These are phyloP conservation scores for Junonia oenone DNA, from an alignment of 2,888 invertebrate genomes.

Conservation along the genomic window DNA sequence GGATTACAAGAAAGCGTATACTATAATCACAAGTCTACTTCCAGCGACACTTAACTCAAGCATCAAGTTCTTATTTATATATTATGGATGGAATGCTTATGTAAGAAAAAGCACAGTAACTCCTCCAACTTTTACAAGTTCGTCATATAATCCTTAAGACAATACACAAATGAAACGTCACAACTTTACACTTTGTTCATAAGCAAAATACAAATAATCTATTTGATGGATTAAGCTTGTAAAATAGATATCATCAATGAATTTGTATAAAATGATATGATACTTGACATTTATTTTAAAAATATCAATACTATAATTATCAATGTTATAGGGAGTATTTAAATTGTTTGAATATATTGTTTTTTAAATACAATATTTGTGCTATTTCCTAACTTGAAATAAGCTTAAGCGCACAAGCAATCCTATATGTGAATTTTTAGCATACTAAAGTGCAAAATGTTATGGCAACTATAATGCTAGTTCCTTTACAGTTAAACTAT, in stretches of 20 bases:
- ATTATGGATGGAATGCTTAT: slow-evolving; percentile 53
- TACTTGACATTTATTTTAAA: neutral
- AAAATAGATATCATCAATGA: neutral
- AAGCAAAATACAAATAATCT: neutral
- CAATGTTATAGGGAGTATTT: neutral
- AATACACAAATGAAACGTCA: neutral
- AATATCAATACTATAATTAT: neutral
- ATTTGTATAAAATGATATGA: neutral
- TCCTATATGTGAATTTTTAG: neutral
- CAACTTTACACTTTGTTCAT: neutral
- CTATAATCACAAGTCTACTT: slow-evolving; percentile 12
- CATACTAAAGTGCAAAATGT: neutral
- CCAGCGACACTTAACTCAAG: neutral
- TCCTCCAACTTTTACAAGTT: neutral
- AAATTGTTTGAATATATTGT: neutral
- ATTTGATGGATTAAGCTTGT: neutral
- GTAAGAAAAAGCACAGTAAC: slow-evolving; percentile 2
- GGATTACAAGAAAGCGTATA: slow-evolving; percentile 12
- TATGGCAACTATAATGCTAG: neutral
- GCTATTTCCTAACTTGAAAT: neutral
- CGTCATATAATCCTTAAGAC: neutral
- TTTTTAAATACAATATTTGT: neutral
- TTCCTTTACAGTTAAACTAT: neutral
- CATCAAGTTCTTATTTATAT: neutral
- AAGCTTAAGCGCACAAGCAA: neutral